phyloP scores from a whole-genome alignment of 2,888 invertebrate genomes.

The Agrypnus murinus region DNA sequence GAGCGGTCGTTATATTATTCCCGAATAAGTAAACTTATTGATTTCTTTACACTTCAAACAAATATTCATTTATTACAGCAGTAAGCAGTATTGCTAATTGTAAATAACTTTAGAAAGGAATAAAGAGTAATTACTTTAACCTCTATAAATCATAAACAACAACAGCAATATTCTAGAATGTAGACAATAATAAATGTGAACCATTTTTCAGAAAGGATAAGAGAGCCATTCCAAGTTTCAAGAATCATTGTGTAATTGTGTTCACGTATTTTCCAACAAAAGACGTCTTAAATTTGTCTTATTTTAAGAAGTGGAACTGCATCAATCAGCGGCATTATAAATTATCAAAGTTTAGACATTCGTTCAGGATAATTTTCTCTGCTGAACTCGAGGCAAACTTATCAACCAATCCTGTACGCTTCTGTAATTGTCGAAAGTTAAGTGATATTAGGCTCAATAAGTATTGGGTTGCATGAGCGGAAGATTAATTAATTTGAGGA shows the following conservation, averaged over 20 bases:
- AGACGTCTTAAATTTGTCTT: background rate
- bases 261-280: background rate
- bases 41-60: too few relatives aligned
- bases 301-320: background rate
- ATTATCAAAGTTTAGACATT: conserved; percentile 22
- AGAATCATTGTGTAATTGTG: too few relatives aligned
- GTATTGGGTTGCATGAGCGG: conserved; percentile 1
- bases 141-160: too few relatives aligned
- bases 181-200: too few relatives aligned
- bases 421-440: conserved; percentile 19
- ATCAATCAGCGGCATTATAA: conserved; percentile 23
- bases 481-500: conserved; percentile 30
- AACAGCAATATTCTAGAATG: too few relatives aligned
- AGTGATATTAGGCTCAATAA: conserved; percentile 23
- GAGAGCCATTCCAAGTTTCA: too few relatives aligned
- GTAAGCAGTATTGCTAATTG: too few relatives aligned
- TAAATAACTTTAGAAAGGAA: too few relatives aligned
- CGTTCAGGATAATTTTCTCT: conserved; percentile 23
- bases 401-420: conserved; percentile 5
- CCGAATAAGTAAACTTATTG: background rate
- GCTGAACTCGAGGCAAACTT: conserved; percentile 21
- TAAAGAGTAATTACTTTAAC: too few relatives aligned
- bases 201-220: too few relatives aligned
- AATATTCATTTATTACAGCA: too few relatives aligned
- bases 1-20: too few relatives aligned